Evolutionary conservation across 2,113 vertebrate genomes (phyloP).

Genomic region (Labeo rohita): DNA sequence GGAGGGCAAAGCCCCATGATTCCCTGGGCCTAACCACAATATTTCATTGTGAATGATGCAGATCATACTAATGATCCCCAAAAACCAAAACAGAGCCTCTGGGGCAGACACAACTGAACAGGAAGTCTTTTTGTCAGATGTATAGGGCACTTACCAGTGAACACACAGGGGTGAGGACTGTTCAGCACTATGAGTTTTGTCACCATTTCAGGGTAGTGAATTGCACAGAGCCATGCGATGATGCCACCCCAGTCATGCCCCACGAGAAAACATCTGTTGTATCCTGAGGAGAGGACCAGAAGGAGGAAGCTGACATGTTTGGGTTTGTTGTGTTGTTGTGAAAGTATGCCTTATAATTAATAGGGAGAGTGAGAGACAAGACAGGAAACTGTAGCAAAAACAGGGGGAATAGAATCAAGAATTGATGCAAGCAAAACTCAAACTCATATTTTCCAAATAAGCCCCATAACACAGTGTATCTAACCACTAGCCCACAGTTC

Average conservation of each 20-base stretch:
- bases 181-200: slow-evolving; percentile 94
- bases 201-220: slow-evolving; percentile 97
- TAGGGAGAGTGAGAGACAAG: background rate
- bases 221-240: slow-evolving; percentile 93
- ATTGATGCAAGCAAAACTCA: background rate
- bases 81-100: slow-evolving; percentile 54
- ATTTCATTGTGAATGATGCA: slow-evolving; percentile 62
- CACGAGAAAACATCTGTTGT: slow-evolving; percentile 93
- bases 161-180: slow-evolving; percentile 94
- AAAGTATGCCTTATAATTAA: background rate
- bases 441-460: background rate
- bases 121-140: background rate
- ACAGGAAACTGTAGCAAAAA: background rate
- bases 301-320: slow-evolving; percentile 35
- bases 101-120: background rate
- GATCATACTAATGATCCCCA: slow-evolving; percentile 58
- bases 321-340: background rate
- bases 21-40: slow-evolving; percentile 57
- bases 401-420: background rate
- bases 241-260: slow-evolving; percentile 98
- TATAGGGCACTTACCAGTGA: slow-evolving; percentile 80
- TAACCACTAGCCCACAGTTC: background rate
- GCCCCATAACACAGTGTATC: background rate
- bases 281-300: slow-evolving; percentile 77
- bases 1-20: slow-evolving; percentile 57